These are phyloP conservation scores for Chaetops frenatus DNA, from an alignment of 2,113 vertebrate genomes.

Conservation along the genomic window DNA sequence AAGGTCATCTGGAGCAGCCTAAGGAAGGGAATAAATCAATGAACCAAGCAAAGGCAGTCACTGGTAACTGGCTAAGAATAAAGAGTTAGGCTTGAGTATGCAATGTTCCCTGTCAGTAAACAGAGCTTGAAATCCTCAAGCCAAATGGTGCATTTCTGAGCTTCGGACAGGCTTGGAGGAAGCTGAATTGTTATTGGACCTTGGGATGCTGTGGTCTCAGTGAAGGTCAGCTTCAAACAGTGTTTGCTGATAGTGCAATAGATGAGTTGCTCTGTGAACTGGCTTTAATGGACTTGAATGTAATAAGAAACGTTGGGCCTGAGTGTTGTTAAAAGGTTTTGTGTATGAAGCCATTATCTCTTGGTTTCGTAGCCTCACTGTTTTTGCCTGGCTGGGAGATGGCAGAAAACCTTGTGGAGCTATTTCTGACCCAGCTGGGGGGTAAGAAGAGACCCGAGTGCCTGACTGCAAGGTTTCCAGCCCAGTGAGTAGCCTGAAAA, in stretches of 20 bases:
- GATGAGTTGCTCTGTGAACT: background rate
- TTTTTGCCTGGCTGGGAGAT: background rate
- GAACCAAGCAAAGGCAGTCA: background rate
- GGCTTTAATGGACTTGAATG: background rate
- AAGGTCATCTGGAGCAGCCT: background rate
- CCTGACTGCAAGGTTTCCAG: background rate
- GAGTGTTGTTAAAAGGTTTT: background rate
- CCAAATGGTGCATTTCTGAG: background rate
- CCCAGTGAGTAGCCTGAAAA: background rate
- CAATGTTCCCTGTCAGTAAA: background rate
- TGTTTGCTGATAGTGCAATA: background rate
- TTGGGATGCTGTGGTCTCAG: background rate
- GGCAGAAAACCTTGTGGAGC: background rate
- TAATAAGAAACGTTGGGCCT: background rate
- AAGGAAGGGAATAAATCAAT: background rate
- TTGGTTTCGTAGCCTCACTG: background rate
- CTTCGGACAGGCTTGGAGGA: background rate
- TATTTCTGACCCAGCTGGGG: background rate
- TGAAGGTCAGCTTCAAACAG: conserved; percentile 21
- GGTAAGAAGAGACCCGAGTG: background rate
- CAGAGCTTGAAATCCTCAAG: background rate
- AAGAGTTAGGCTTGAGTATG: background rate
- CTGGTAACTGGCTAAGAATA: background rate
- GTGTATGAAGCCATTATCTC: background rate
- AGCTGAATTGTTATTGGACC: background rate